These are phyloP conservation scores for Noctua janthina DNA, from an alignment of 2,888 invertebrate genomes.

Conservation along the genomic window DNA sequence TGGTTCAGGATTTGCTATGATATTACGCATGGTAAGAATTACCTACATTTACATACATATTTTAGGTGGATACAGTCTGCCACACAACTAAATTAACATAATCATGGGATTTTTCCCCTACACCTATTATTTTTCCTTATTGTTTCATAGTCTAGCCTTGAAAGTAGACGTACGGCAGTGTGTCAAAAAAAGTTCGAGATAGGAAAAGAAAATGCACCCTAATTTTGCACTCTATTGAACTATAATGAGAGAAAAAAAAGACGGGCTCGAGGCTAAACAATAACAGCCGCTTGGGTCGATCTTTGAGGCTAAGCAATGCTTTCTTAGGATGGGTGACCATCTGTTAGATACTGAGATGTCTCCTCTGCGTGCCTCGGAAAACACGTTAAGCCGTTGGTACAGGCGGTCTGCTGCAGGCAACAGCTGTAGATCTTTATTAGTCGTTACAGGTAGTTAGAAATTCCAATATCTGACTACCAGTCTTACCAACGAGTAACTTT, in stretches of 20 bases:
- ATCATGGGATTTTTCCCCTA: not conserved
- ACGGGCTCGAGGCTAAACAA: not conserved
- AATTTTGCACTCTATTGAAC: not conserved
- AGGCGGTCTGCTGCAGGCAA: not conserved
- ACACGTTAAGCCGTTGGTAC: not conserved
- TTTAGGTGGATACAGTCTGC: slow-evolving; percentile 8
- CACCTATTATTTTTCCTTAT: not conserved
- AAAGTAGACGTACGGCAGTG: not conserved
- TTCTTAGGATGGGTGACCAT: not conserved
- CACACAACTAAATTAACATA: slow-evolving; percentile 28
- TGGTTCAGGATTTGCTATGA: slow-evolving; percentile 25
- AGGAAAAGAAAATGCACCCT: not conserved
- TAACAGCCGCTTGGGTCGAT: too few relatives aligned
- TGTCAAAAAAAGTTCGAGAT: not conserved
- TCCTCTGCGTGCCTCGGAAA: not conserved
- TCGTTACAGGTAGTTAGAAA: not conserved
- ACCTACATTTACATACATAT: slow-evolving; percentile 41
- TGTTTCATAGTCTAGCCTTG: not conserved
- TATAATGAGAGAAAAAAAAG: not conserved
- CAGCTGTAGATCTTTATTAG: not conserved
- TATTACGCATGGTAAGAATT: slow-evolving; percentile 26
- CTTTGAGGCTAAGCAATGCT: not conserved
- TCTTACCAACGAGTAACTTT: not conserved
- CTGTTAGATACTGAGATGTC: not conserved
- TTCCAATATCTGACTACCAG: too few relatives aligned